These are phyloP conservation scores for Alexandromys fortis DNA, from an alignment of 2,113 vertebrate species.

Conservation along the genomic window DNA sequence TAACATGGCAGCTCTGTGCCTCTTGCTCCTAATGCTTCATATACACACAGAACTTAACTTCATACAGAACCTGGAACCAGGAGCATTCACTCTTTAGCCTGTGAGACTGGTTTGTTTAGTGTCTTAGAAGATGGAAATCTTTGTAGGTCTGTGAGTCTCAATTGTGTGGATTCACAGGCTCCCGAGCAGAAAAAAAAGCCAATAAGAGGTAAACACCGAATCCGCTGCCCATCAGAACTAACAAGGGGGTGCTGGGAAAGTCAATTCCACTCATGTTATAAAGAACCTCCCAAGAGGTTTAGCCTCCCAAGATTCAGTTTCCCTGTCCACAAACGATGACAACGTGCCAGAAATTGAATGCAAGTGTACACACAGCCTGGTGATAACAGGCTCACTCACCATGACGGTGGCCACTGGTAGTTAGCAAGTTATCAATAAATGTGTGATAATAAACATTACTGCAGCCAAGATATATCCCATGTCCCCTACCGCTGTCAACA, in stretches of 20 bases:
- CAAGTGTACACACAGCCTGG: neutral
- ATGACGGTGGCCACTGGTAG: neutral
- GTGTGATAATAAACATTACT: neutral
- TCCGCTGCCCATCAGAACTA: neutral
- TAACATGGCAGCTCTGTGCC: neutral
- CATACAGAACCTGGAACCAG: neutral
- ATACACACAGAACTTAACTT: neutral
- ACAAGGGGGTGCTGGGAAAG: neutral
- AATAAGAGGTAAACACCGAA: neutral
- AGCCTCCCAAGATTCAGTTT: neutral
- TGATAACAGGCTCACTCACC: neutral
- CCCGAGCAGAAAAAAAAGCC: neutral
- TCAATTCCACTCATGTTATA: neutral
- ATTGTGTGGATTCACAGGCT: neutral
- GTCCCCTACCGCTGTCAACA: neutral
- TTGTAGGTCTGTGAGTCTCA: neutral
- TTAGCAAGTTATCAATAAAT: neutral
- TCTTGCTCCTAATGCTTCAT: neutral
- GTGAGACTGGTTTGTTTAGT: neutral
- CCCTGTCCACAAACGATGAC: neutral
- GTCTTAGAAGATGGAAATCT: neutral
- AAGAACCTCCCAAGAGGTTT: neutral
- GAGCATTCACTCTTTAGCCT: neutral
- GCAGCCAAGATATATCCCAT: no score
- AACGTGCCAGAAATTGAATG: neutral